Evolutionary conservation across 2,888 invertebrate species (phyloP).

Genomic region (Megamerina dolium): DNA sequence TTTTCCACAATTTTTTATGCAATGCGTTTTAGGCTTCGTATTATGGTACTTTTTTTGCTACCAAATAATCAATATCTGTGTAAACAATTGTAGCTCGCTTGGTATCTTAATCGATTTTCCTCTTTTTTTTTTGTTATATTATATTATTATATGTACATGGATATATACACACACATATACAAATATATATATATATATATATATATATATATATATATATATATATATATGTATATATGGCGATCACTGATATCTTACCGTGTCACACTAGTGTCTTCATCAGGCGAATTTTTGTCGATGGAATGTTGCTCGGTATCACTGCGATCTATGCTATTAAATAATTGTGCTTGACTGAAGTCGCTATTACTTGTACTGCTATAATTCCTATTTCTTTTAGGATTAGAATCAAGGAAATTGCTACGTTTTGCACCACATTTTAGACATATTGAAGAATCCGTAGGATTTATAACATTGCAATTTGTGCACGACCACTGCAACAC

Average conservation of each 20-base stretch:
- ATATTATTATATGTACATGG: no score
- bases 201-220: no score
- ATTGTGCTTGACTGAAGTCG: conserved; percentile 14
- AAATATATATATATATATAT: no score
- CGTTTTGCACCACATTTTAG: conserved; percentile 72
- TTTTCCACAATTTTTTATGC: no score
- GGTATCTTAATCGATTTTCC: conserved; percentile 36
- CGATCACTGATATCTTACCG: no score
- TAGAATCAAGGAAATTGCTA: conserved; percentile 27
- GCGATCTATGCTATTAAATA: no score
- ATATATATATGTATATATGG: no score
- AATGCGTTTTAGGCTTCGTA: no score
- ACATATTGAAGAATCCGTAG: conserved; percentile 75
- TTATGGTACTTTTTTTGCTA: conserved; percentile 24
- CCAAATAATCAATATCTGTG: conserved; percentile 32
- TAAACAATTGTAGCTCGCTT: conserved; percentile 30
- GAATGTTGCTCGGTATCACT: no score
- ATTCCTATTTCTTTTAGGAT: conserved; percentile 8
- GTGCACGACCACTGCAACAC: conserved; percentile 90
- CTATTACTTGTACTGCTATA: conserved; percentile 13
- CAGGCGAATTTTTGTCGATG: conserved; percentile 3
- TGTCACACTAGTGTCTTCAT: not conserved
- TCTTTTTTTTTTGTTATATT: conserved; percentile 6
- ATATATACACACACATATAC: no score
- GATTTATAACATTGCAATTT: conserved; percentile 82